Percentiles rank a stretch among this genome's conserved stretches.
Evolutionary conservation across 2,113 vertebrate genomes (phyloP).

Genomic region (Xyliphius kryptos): DNA sequence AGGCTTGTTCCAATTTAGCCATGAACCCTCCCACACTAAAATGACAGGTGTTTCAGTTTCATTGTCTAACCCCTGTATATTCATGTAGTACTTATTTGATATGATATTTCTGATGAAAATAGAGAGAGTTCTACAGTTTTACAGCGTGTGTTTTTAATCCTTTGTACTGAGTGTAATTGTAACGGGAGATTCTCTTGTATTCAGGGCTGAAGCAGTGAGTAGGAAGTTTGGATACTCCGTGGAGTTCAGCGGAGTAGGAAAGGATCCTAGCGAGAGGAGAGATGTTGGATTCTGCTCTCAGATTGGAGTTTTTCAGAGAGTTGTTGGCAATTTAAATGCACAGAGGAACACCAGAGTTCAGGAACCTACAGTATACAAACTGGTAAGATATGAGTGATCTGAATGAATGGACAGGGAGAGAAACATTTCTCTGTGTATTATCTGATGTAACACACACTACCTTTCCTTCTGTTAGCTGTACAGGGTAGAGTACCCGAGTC

Average conservation of each 20-base stretch:
- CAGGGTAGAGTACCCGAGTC: conserved; percentile 78
- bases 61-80: too few species aligned
- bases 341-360: conserved; percentile 29
- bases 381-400: too few species aligned
- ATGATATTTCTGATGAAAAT: too few species aligned
- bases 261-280: conserved; percentile 58
- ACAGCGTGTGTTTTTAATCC: too few species aligned
- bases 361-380: conserved; percentile 59
- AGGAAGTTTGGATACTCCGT: conserved; percentile 69
- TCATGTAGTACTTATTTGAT: too few species aligned
- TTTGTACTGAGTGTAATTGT: neutral
- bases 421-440: too few species aligned
- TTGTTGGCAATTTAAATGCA: conserved; percentile 14
- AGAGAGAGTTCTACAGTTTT: neutral
- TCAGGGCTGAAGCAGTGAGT: conserved; percentile 74
- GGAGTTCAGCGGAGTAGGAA: conserved; percentile 84
- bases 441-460: too few species aligned
- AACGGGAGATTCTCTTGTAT: neutral
- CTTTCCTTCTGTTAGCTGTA: conserved; percentile 73
- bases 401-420: too few species aligned
- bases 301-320: conserved; percentile 78
- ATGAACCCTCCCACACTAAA: too few species aligned
- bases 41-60: too few species aligned
- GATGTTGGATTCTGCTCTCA: conserved; percentile 85
- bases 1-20: too few species aligned